Conservation (phyloP, 2,797 vertebrate genomes). For the Tapera naevia region DNA sequence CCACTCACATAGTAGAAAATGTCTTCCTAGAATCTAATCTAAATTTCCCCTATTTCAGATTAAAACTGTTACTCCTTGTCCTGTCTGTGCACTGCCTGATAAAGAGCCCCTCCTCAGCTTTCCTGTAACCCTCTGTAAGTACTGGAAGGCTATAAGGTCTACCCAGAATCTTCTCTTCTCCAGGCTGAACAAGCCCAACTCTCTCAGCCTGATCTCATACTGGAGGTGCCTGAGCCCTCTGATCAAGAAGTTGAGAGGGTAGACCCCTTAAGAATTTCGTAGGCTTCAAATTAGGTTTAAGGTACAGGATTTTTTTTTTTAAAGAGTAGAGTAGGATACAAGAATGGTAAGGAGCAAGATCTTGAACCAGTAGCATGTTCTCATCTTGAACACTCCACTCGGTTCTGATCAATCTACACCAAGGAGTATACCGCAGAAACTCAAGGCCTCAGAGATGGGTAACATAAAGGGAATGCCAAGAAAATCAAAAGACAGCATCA, state of each 20-base stretch:
- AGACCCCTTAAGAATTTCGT: not conserved
- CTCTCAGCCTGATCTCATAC: too few species aligned
- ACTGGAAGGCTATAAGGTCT: too few species aligned
- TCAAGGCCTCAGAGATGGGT: not conserved
- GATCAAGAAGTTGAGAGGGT: not conserved
- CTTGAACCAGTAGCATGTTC: not conserved
- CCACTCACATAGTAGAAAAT: too few species aligned
- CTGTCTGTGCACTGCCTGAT: too few species aligned
- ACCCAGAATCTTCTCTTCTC: too few species aligned
- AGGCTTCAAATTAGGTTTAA: not conserved
- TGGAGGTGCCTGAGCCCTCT: too few species aligned
- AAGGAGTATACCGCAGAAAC: not conserved
- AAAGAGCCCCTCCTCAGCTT: too few species aligned
- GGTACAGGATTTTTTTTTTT: not conserved
- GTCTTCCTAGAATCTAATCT: too few species aligned
- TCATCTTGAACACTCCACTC: not conserved
- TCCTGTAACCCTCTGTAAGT: too few species aligned
- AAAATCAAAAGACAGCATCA: not conserved
- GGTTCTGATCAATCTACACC: not conserved
- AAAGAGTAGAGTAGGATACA: not conserved
- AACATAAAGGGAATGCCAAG: not conserved
- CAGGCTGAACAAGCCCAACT: too few species aligned
- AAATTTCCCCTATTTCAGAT: too few species aligned
- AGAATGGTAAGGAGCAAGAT: not conserved
- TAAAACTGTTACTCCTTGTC: too few species aligned